Percentiles rank a stretch among this genome's conserved stretches.
These are phyloP conservation scores for Apistogramma diplotaenia DNA, from an alignment of 2,113 vertebrate species.

Conservation along the genomic window DNA sequence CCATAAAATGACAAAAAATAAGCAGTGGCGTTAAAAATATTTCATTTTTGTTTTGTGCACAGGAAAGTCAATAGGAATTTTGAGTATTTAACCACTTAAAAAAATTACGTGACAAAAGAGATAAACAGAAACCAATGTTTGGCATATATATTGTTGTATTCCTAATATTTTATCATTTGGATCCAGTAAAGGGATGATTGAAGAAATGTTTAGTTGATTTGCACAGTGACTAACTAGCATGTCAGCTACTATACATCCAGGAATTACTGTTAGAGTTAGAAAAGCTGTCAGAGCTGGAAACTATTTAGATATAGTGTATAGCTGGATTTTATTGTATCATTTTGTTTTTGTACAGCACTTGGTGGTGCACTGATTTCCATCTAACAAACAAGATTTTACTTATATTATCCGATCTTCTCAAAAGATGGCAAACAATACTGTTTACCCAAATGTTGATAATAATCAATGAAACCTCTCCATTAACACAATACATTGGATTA, in stretches of 20 bases:
- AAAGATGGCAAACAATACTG: too few relatives aligned
- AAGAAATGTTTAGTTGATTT: not conserved
- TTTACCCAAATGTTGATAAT: not conserved
- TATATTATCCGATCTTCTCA: not conserved
- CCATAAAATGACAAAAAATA: not conserved
- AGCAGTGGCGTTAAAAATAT: not conserved
- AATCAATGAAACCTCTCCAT: not conserved
- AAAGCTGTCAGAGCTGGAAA: too few relatives aligned
- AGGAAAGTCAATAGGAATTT: not conserved
- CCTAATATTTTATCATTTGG: not conserved
- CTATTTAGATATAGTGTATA: not conserved
- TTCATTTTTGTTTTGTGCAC: not conserved
- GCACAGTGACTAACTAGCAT: not conserved
- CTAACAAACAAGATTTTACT: not conserved
- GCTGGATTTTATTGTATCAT: not conserved
- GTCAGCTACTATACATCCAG: too few relatives aligned
- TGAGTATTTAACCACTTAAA: not conserved
- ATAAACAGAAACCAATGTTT: not conserved
- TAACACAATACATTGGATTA: not conserved
- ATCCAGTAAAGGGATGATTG: not conserved
- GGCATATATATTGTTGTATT: not conserved
- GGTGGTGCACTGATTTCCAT: not conserved
- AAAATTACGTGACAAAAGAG: not conserved
- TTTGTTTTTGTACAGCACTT: not conserved
- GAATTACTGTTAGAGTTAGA: too few relatives aligned